phyloP scores from a whole-genome alignment of 2,888 invertebrate species.

The Elaeidobius kamerunicus region DNA sequence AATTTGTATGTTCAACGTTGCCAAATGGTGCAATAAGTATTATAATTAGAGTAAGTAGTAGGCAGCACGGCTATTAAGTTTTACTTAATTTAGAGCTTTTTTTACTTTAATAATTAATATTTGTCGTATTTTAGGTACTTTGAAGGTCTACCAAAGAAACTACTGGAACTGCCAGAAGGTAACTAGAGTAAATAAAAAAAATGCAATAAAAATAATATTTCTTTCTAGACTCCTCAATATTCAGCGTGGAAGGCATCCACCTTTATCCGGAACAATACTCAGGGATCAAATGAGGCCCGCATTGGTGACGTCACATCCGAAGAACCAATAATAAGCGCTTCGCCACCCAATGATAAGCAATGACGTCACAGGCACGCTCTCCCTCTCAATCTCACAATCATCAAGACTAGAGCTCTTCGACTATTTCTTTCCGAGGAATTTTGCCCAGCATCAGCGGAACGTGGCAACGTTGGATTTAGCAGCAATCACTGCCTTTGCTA shows the following conservation, averaged over 20 bases:
- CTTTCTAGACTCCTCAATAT: conserved; percentile 90
- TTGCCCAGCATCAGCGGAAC: too few species aligned
- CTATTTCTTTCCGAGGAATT: too few species aligned
- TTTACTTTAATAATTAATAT: not conserved
- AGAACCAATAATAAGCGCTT: conserved; percentile 40
- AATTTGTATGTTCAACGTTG: too few species aligned
- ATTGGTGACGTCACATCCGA: conserved; percentile 39
- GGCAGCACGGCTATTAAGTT: too few species aligned
- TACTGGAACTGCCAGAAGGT: conserved; percentile 93
- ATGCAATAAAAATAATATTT: conserved; percentile 31
- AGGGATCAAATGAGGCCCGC: conserved; percentile 44
- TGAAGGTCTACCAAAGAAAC: conserved; percentile 80
- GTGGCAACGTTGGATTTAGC: too few species aligned
- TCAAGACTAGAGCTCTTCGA: too few species aligned
- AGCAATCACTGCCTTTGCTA: too few species aligned
- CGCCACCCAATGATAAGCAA: conserved; percentile 25
- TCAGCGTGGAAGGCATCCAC: conserved; percentile 89
- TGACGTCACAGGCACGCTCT: conserved; percentile 14
- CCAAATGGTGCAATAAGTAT: too few species aligned
- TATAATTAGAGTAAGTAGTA: too few species aligned
- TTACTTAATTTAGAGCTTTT: too few species aligned
- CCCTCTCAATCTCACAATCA: conserved; percentile 4
- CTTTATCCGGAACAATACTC: conserved; percentile 74
- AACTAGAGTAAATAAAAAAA: conserved; percentile 48
- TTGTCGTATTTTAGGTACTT: conserved; percentile 66